A percentile compares a stretch with the other conserved stretches of the same genome.
Evolutionary conservation across 2,888 invertebrate species (phyloP).

Genomic region (Callyntrura guangdongensis): DNA sequence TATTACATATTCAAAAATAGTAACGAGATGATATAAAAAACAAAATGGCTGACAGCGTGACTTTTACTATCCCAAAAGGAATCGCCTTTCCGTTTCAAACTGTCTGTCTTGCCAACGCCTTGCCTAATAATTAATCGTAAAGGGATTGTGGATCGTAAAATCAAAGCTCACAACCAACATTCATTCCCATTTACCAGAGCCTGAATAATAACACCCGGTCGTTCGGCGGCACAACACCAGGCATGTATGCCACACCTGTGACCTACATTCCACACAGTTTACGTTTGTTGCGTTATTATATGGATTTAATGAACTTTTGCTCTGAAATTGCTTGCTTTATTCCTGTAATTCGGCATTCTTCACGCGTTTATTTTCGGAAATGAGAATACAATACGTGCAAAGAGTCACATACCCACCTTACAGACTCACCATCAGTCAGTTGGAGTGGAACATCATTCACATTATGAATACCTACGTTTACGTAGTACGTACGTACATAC

Average conservation of each 20-base stretch:
- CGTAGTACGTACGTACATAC: not conserved
- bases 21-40: no score
- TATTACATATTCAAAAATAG: no score
- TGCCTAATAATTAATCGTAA: not conserved
- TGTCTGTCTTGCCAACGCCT: not conserved
- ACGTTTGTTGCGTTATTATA: not conserved
- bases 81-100: no score
- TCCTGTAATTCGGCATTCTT: constrained; percentile 31
- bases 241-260: not conserved
- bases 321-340: constrained; percentile 20
- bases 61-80: no score
- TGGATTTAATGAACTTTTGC: constrained; percentile 33
- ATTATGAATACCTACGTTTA: no score
- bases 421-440: not conserved
- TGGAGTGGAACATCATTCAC: not conserved
- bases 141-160: not conserved
- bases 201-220: not conserved
- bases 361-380: constrained; percentile 2
- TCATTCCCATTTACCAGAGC: not conserved
- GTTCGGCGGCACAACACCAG: not conserved
- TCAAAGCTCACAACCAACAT: not conserved
- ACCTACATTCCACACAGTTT: not conserved
- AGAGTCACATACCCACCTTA: constrained; percentile 46
- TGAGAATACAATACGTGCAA: constrained; percentile 35
- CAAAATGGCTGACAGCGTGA: no score